These are phyloP conservation scores for Agelas oroides DNA, from an alignment of 37 sponge, comb jelly and placozoan species.

Conservation along the genomic window DNA sequence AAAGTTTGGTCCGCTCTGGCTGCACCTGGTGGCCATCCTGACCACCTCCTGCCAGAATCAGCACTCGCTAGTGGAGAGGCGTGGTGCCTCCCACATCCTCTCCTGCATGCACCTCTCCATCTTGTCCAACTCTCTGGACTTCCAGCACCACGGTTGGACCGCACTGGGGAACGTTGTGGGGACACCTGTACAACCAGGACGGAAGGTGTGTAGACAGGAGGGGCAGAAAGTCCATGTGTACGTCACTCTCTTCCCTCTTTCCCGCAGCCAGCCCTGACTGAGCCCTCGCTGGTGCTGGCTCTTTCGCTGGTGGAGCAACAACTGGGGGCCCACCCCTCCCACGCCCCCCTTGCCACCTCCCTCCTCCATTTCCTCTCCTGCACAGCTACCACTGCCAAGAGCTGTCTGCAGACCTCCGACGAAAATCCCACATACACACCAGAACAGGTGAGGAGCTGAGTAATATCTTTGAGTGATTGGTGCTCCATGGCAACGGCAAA, in stretches of 20 bases:
- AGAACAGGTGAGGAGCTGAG: constrained; percentile 12
- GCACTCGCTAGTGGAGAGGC: neutral
- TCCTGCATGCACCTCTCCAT: constrained; percentile 63
- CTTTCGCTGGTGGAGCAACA: constrained; percentile 32
- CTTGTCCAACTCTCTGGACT: constrained; percentile 8
- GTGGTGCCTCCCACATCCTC: constrained; percentile 24
- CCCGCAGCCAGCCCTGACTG: constrained; percentile 22
- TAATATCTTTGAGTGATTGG: no score
- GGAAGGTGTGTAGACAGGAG: constrained; percentile 31
- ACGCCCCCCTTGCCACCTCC: constrained; percentile 1
- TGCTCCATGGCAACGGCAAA: no score
- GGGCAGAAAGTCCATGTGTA: no score
- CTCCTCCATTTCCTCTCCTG: constrained; percentile 17
- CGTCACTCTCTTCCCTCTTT: no score
- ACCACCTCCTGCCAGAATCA: constrained; percentile 48
- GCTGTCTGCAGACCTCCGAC: neutral
- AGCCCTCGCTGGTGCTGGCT: constrained; percentile 35
- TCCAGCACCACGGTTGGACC: constrained; percentile 57
- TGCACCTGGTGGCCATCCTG: constrained; percentile 40
- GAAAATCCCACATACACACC: neutral
- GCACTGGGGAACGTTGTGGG: constrained; percentile 22
- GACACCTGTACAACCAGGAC: constrained; percentile 12
- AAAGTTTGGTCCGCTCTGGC: constrained; percentile 17
- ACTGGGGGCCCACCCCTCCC: neutral
- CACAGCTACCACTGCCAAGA: constrained; percentile 31